A percentile compares a stretch with the other conserved stretches of the same genome.
Conservation (phyloP, 2,113 vertebrate genomes). For the Phodopus roborovskii region DNA sequence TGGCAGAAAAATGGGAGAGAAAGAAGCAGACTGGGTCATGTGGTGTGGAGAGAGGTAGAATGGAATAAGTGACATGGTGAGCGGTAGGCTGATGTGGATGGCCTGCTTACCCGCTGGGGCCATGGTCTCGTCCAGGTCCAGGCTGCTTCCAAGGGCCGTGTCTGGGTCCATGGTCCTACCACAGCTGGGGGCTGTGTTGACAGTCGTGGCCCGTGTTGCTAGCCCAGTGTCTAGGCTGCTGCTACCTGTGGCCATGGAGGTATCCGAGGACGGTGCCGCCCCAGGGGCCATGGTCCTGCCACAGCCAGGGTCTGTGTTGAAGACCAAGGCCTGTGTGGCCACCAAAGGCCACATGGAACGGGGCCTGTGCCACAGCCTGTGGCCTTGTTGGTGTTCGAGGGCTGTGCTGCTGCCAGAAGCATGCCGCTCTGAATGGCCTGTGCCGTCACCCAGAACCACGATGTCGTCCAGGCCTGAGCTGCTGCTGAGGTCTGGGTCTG, state of each 20-base stretch:
- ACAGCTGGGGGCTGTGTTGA: background rate
- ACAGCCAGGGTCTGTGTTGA: too few species aligned
- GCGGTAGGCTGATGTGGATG: background rate
- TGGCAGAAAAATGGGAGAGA: background rate
- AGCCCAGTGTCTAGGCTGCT: background rate
- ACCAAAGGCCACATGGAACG: background rate
- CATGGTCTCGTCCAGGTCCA: background rate
- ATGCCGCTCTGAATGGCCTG: background rate
- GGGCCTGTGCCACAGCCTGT: too few species aligned
- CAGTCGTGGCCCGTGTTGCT: background rate
- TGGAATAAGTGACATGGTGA: background rate
- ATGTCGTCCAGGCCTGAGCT: background rate
- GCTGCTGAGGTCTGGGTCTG: background rate
- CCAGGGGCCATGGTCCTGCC: too few species aligned
- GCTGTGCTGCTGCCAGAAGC: background rate
- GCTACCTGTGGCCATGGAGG: too few species aligned
- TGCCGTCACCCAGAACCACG: background rate
- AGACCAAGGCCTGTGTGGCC: too few species aligned
- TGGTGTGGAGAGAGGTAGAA: background rate
- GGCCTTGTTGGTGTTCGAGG: too few species aligned
- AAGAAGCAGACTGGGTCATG: background rate
- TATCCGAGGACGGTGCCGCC: too few species aligned
- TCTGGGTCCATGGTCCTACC: background rate
- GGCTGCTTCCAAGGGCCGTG: too few species aligned
- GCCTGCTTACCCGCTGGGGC: background rate